A percentile compares a stretch with the other conserved stretches of the same genome.
These are phyloP conservation scores for Clitarchus hookeri DNA, from an alignment of 2,888 invertebrate genomes.

Conservation along the genomic window DNA sequence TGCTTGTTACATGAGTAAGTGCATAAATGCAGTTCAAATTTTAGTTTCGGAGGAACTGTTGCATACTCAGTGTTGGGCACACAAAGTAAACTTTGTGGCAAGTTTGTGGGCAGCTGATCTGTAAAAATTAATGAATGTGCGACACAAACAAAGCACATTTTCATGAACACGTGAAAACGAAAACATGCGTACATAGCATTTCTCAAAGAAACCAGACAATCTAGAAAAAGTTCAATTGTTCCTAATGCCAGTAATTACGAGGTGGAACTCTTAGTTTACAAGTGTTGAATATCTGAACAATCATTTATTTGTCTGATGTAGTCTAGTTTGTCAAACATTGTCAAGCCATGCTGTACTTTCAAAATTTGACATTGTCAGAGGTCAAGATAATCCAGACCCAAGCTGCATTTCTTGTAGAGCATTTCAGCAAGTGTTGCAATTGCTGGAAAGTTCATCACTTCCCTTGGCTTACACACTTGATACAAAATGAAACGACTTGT, in stretches of 20 bases:
- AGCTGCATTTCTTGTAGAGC: too few relatives aligned
- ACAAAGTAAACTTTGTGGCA: not conserved
- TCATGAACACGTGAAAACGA: not conserved
- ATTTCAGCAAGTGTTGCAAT: not conserved
- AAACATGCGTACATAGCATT: not conserved
- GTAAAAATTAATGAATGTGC: not conserved
- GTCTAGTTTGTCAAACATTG: not conserved
- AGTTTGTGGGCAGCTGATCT: not conserved
- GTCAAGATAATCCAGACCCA: not conserved
- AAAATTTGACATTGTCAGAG: not conserved
- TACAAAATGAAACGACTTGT: not conserved
- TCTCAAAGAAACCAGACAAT: not conserved
- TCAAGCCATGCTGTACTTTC: not conserved
- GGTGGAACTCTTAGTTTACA: not conserved
- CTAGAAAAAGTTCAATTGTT: not conserved
- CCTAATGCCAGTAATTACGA: not conserved
- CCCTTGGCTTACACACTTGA: not conserved
- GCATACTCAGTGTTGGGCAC: not conserved
- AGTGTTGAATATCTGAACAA: not conserved
- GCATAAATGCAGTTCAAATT: not conserved
- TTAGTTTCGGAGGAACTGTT: too few relatives aligned
- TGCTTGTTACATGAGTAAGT: too few relatives aligned
- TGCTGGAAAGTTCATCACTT: not conserved
- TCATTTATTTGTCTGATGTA: not conserved
- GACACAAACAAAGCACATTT: too few relatives aligned